A percentile compares a stretch with the other conserved stretches of the same genome.
phyloP scores from a whole-genome alignment of 1,140 invertebrate genomes.

The Zelostemma sp. region DNA sequence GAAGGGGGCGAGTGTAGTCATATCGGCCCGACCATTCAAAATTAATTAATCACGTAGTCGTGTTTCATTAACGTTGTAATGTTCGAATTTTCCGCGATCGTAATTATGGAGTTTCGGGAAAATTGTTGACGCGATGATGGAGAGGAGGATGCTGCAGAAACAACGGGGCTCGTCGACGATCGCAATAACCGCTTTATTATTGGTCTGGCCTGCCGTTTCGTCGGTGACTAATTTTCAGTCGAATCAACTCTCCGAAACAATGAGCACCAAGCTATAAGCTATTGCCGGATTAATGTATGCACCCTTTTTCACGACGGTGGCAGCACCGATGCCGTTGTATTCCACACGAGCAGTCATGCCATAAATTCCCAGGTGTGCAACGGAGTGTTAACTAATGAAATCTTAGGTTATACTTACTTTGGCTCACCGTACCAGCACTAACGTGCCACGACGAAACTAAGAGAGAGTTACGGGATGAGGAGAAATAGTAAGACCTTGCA shows the following conservation, averaged over 20 bases:
- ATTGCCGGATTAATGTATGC: conserved; percentile 48
- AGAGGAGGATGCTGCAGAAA: too few relatives aligned
- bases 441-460: conserved; percentile 36
- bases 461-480: conserved; percentile 14
- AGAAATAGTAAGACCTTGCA: background rate
- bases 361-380: conserved; percentile 53
- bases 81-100: background rate
- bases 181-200: conserved; percentile 18
- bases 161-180: conserved; percentile 8
- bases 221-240: conserved; percentile 38
- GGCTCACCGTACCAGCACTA: conserved; percentile 45
- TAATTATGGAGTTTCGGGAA: background rate
- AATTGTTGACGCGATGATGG: background rate
- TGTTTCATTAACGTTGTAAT: background rate
- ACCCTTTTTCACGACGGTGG: conserved; percentile 32
- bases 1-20: background rate
- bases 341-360: conserved; percentile 35
- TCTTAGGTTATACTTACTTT: conserved; percentile 55
- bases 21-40: background rate
- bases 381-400: conserved; percentile 56
- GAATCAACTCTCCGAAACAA: conserved; percentile 42
- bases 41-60: background rate
- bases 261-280: conserved; percentile 36
- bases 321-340: conserved; percentile 27
- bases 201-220: conserved; percentile 9